Evolutionary conservation across 2,888 invertebrate species (phyloP).

Genomic region (Autographa gamma): DNA sequence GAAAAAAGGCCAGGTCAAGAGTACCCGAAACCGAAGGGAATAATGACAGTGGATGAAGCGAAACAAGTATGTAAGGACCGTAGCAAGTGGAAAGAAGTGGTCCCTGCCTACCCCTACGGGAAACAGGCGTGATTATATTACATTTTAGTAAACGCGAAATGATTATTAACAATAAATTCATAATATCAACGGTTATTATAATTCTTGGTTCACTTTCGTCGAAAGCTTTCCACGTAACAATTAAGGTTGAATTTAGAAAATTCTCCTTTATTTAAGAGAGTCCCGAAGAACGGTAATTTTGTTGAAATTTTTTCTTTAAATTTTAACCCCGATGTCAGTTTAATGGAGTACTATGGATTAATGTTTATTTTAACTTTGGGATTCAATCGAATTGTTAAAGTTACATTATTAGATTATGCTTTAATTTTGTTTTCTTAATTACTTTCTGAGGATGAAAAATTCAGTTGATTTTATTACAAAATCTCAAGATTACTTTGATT

Average conservation of each 20-base stretch:
- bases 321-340: slow-evolving; percentile 78
- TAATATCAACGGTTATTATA: neutral
- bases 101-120: too few relatives aligned
- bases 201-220: slow-evolving; percentile 64
- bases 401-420: slow-evolving; percentile 70
- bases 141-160: too few relatives aligned
- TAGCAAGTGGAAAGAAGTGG: too few relatives aligned
- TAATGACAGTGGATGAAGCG: too few relatives aligned
- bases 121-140: too few relatives aligned
- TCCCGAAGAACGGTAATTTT: slow-evolving; percentile 81
- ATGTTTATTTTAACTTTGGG: slow-evolving; percentile 81
- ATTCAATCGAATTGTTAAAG: slow-evolving; percentile 77
- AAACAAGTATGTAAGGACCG: too few relatives aligned
- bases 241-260: slow-evolving; percentile 83
- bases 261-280: slow-evolving; percentile 79
- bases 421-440: slow-evolving; percentile 73
- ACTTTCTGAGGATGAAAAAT: slow-evolving; percentile 49
- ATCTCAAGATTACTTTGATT: neutral
- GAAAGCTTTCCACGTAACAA: slow-evolving; percentile 73
- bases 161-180: neutral
- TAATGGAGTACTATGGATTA: slow-evolving; percentile 78
- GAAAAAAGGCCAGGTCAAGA: too few relatives aligned
- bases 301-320: slow-evolving; percentile 84
- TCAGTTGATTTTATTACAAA: neutral
- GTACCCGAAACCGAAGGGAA: too few relatives aligned